Evolutionary conservation across 2,797 vertebrate genomes (phyloP).

Genomic region (Sebastes kiyomatsui): DNA sequence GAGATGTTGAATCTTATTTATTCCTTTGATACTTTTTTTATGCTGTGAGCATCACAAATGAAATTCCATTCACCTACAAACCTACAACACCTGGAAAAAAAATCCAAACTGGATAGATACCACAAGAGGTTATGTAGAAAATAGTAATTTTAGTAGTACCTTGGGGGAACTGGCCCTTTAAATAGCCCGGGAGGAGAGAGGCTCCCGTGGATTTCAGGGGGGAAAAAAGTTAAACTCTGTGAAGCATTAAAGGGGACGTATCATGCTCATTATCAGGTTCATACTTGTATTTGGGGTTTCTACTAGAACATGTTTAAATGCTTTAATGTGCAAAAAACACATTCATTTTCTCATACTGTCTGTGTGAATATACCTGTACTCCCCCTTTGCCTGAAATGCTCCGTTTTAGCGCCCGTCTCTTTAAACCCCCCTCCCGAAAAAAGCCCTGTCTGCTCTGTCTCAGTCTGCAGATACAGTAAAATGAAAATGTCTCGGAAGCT

Average conservation of each 20-base stretch:
- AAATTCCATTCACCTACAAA: background rate
- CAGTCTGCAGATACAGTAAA: background rate
- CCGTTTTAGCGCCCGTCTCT: background rate
- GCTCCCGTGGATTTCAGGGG: background rate
- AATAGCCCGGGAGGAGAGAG: background rate
- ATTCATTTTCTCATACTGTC: background rate
- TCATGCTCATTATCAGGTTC: background rate
- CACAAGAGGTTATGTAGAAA: background rate
- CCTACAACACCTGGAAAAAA: background rate
- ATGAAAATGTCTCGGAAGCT: background rate
- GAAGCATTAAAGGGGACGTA: background rate
- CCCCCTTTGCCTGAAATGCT: background rate
- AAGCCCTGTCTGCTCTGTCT: background rate
- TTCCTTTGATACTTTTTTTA: background rate
- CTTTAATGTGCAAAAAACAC: background rate
- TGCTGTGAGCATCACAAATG: background rate
- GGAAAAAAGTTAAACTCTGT: background rate
- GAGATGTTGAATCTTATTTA: background rate
- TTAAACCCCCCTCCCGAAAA: background rate
- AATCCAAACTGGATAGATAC: background rate
- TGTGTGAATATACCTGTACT: background rate
- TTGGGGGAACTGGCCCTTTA: background rate
- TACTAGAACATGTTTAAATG: background rate
- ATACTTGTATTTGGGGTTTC: background rate
- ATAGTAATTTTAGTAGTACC: background rate